Base-by-base conservation (phyloP, 2,888 invertebrate genomes). In the Campopleginae sp. region DNA sequence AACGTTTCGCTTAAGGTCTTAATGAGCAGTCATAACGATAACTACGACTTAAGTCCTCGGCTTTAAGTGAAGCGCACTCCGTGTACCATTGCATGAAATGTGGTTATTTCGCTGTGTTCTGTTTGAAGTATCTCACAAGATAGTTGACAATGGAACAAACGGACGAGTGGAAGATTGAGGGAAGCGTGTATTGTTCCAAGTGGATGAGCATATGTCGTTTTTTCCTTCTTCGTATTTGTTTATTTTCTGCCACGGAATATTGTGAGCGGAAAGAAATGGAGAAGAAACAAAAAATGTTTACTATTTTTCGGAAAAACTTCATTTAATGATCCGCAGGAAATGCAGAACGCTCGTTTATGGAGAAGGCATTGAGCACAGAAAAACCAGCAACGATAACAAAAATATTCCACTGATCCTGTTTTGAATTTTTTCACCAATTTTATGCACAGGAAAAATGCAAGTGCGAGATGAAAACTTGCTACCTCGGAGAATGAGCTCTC, bases 401-500 rank as follows among this genome's bases (percentile, higher is more conserved):
- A 80, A 79, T 79, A 75, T 77, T 17, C 12, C 33, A 54, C 63
- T 33, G n/a, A 12, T 78, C 51, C 38, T 63, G 8, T 31, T 46
- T 17, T 27, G 19, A 44, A 19, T 33, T 61, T 46, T 75, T 44
- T 14, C 17, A 42, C 31, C 8, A 1, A 27, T 12, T 27, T 19
- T 46, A 48, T 1, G 44, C 68, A 68, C 27, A 14, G 54, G 14
- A 54, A 33, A 66, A 38, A 66, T 58, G 27, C n/a, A 74, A 80
- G 80, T 58, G 38, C 38, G 58, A 44, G 80, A 76, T 79, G 83
- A 83, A 80, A 80, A 80, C 71, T 46, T 38, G 38, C 27, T 46
- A 76, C 75, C 75, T 65, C 44, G 46, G 74, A 75, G 70, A 80
- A 84, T 70, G 83, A 80, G 54, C 54, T 75, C 54, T 84, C 70